Base-by-base conservation (phyloP, 2,113 vertebrate genomes). In the Melanerpes formicivorus region DNA sequence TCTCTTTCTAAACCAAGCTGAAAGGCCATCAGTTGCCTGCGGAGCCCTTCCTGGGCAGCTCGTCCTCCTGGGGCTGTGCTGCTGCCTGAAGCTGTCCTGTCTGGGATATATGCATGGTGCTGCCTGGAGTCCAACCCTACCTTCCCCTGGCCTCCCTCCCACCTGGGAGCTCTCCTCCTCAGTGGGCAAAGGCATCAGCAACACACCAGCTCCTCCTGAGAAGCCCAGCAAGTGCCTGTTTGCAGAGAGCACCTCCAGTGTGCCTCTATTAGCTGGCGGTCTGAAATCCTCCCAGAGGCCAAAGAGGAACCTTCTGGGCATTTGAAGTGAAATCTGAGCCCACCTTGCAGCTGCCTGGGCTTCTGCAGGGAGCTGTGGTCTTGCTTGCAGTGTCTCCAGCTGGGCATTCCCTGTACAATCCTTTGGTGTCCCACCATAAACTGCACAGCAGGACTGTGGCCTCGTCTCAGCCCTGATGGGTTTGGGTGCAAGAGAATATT, bases 331-430 rank as follows among this genome's bases (percentile, higher is more conserved):
- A 89, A 75, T 62, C 72, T 16, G 90, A 76, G 18, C 48, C 54
- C 60, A 60, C 27, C 72, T 52, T 16, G 15, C 59, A 81, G 78
- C 71, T 72, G 23, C 56, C 66, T 75, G 37, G 16, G 29, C 27
- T 90, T 86, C 84, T 81, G 63, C 3, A 2, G 32, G 40, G 18
- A 84, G 63, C 80, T 64, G 59, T 64, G 74, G 25, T 77, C 80
- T 73, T 8, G 1, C 72, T 27, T 0, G 0, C 32, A n/a, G 0
- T 0, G 62, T n/a, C 52, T 83, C 87, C 70, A 71, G 40, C 44
- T 48, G 3, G 34, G 66, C 29, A 21, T 70, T 80, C 60, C 60
- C 75, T 19, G 2, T 16, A 8, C 40, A 54, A 62, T 64, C 7
- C 2, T 76, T 85, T 5, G 10, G 14, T 44, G 52, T 73, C 70